Evolutionary conservation across 2,113 vertebrate species (phyloP).

Genomic region (Fregetta grallaria): DNA sequence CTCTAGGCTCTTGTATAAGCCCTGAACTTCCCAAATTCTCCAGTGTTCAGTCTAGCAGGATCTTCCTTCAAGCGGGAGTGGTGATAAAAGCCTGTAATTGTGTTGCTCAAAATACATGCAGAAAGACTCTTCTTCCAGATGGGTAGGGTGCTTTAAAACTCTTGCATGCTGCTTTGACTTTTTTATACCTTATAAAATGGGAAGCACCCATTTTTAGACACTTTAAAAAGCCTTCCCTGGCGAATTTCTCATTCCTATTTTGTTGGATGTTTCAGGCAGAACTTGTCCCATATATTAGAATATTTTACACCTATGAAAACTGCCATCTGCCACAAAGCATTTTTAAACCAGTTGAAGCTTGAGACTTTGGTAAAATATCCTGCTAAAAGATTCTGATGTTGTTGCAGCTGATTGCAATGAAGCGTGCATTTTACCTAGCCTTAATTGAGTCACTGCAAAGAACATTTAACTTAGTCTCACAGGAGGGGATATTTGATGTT

Average conservation of each 20-base stretch:
- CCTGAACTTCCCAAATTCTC: neutral
- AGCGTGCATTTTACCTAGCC: neutral
- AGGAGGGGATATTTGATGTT: neutral
- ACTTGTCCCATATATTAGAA: neutral
- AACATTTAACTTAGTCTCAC: neutral
- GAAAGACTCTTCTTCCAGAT: neutral
- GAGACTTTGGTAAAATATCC: neutral
- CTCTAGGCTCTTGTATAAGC: neutral
- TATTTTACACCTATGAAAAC: neutral
- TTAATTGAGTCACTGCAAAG: constrained; percentile 14
- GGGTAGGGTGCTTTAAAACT: neutral
- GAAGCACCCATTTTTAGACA: neutral
- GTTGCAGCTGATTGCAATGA: neutral
- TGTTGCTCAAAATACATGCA: neutral
- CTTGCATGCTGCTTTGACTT: neutral
- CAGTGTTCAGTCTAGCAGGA: neutral
- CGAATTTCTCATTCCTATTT: neutral
- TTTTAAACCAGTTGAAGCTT: neutral
- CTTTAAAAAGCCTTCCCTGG: neutral
- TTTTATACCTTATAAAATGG: neutral
- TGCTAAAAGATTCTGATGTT: neutral
- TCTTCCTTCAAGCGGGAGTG: neutral
- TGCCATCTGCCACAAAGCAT: neutral
- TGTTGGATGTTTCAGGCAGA: neutral
- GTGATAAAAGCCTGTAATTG: neutral